Evolutionary conservation across 2,797 vertebrate species (phyloP).

Genomic region (Emys orbicularis): DNA sequence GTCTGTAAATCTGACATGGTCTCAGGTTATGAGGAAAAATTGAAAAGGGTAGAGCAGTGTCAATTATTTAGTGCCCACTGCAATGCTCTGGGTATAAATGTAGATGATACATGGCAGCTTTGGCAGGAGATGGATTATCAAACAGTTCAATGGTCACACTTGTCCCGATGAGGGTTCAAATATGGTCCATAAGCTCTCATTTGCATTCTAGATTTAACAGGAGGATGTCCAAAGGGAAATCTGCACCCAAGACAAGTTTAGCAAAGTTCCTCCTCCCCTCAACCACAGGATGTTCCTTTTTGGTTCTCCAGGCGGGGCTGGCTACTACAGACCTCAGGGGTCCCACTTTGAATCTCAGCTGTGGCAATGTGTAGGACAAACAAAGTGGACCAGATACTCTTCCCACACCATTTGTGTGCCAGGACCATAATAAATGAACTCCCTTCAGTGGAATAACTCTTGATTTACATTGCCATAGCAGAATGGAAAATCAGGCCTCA

Average conservation of each 20-base stretch:
- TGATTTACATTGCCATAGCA: background rate
- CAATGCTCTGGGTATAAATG: constrained; percentile 9
- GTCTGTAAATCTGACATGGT: constrained; percentile 33
- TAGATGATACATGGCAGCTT: constrained; percentile 3
- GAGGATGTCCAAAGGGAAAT: background rate
- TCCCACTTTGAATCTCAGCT: background rate
- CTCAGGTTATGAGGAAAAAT: constrained; percentile 3
- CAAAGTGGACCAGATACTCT: background rate
- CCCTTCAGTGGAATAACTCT: background rate
- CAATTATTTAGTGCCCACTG: constrained; percentile 35
- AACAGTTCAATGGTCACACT: background rate
- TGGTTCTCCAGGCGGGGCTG: background rate
- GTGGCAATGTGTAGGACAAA: background rate
- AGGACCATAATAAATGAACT: background rate
- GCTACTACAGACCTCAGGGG: background rate
- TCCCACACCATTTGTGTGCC: background rate
- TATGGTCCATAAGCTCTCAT: background rate
- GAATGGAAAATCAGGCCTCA: background rate
- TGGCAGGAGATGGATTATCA: constrained; percentile 1
- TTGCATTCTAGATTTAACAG: constrained; percentile 10
- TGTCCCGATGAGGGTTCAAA: background rate
- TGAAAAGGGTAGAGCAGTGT: constrained; percentile 33
- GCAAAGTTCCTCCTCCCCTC: background rate
- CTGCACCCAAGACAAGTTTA: background rate
- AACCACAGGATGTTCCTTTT: background rate